phyloP scores from a whole-genome alignment of 2,797 vertebrate species.

The Anguilla obscura region DNA sequence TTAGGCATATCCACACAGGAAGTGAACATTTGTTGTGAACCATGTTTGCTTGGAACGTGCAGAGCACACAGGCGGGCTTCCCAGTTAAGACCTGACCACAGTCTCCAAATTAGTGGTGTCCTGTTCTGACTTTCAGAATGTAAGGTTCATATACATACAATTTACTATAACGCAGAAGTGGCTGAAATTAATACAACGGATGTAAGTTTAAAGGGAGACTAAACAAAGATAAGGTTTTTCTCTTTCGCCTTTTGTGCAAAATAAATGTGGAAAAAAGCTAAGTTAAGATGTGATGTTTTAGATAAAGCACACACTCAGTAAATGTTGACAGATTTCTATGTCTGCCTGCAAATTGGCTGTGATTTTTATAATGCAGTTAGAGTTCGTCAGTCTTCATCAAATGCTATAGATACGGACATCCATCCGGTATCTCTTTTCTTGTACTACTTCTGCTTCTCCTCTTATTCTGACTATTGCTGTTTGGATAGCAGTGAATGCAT shows the following conservation, averaged over 20 bases:
- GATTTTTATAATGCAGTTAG: constrained; percentile 40
- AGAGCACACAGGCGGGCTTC: constrained; percentile 48
- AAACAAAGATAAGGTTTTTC: constrained; percentile 51
- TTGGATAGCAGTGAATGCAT: constrained; percentile 45
- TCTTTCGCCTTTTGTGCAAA: constrained; percentile 51
- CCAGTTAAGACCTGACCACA: constrained; percentile 49
- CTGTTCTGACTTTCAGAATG: constrained; percentile 43
- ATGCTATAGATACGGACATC: constrained; percentile 40
- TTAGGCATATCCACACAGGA: constrained; percentile 49
- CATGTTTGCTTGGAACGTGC: constrained; percentile 47
- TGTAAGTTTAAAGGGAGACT: constrained; percentile 66
- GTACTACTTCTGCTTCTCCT: constrained; percentile 24
- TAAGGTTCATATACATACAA: constrained; percentile 53
- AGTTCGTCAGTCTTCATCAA: constrained; percentile 40
- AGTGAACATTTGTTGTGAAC: constrained; percentile 55
- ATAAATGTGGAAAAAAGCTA: constrained; percentile 42
- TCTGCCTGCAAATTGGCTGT: constrained; percentile 34
- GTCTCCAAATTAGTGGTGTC: constrained; percentile 53
- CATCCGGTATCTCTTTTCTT: constrained; percentile 9
- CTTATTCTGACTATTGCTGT: constrained; percentile 27
- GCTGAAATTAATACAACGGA: constrained; percentile 55
- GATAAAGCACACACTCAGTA: constrained; percentile 54
- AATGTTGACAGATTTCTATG: constrained; percentile 41
- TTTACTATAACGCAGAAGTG: constrained; percentile 60
- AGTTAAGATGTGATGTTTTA: constrained; percentile 37